Percentiles rank a stretch among this genome's conserved stretches.
These are phyloP conservation scores for Virgularia gustaviana DNA, from an alignment of 92 coral and sea anemone species.

Conservation along the genomic window DNA sequence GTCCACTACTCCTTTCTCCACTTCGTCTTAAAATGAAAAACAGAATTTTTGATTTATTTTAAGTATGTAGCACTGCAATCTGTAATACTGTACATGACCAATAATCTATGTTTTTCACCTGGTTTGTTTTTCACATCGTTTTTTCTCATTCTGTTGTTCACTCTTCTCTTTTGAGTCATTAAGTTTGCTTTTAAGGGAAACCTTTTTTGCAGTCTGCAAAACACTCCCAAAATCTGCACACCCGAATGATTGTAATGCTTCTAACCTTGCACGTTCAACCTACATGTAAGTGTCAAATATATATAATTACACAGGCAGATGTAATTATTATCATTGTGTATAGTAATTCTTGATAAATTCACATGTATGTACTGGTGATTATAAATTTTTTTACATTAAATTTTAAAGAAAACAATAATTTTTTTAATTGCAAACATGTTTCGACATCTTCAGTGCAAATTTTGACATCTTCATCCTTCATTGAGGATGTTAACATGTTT, in stretches of 20 bases:
- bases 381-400: neutral
- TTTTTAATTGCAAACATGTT: too few species aligned
- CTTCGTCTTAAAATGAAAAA: too few species aligned
- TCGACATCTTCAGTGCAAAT: too few species aligned
- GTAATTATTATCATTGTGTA: neutral
- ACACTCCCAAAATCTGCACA: neutral
- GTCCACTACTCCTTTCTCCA: too few species aligned
- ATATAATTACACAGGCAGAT: neutral
- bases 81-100: too few species aligned
- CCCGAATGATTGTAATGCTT: conserved; percentile 3
- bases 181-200: neutral
- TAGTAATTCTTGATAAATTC: neutral
- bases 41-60: too few species aligned
- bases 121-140: neutral
- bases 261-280: neutral
- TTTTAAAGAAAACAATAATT: too few species aligned
- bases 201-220: neutral
- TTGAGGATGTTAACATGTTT: too few species aligned
- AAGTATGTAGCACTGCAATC: too few species aligned
- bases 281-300: neutral
- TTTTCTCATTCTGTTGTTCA: neutral
- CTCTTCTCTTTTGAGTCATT: neutral
- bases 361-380: neutral
- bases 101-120: neutral
- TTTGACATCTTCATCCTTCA: too few species aligned